These are phyloP conservation scores for Carposina sasakii DNA, from an alignment of 1,140 invertebrate genomes.

Conservation along the genomic window DNA sequence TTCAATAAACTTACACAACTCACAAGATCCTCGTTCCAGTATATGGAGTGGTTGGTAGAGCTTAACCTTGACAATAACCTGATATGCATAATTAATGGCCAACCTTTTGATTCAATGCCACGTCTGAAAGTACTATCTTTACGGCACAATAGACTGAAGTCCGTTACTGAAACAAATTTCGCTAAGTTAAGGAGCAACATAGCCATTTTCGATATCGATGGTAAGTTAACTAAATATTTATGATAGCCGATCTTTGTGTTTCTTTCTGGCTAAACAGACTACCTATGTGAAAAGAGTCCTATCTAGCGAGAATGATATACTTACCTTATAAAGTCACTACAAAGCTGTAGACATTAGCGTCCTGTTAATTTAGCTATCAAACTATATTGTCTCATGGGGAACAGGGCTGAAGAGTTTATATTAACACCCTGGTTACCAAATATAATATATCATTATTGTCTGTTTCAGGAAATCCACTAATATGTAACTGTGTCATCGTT, in stretches of 20 bases:
- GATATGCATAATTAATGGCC: constrained; percentile 79
- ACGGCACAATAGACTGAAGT: constrained; percentile 83
- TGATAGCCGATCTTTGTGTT: too few species aligned
- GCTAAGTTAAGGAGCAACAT: constrained; percentile 84
- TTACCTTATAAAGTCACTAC: too few species aligned
- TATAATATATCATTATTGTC: too few species aligned
- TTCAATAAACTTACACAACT: constrained; percentile 83
- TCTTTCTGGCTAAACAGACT: too few species aligned
- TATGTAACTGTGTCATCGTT: constrained; percentile 84
- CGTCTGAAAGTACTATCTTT: constrained; percentile 85
- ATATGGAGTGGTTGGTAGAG: constrained; percentile 89
- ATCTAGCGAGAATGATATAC: too few species aligned
- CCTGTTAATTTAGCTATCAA: too few species aligned
- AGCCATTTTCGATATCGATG: constrained; percentile 87
- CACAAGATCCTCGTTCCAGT: constrained; percentile 74
- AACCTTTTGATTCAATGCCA: constrained; percentile 87
- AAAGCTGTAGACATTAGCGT: too few species aligned
- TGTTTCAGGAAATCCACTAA: constrained; percentile 83
- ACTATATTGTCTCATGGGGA: too few species aligned
- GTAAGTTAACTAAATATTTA: constrained; percentile 68
- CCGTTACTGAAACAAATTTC: constrained; percentile 83
- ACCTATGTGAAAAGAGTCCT: too few species aligned
- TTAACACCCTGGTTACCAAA: too few species aligned
- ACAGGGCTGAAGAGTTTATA: too few species aligned
- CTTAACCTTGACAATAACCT: constrained; percentile 85